Conservation (phyloP, 2,113 vertebrate genomes). For the Cranoglanis bouderius region DNA sequence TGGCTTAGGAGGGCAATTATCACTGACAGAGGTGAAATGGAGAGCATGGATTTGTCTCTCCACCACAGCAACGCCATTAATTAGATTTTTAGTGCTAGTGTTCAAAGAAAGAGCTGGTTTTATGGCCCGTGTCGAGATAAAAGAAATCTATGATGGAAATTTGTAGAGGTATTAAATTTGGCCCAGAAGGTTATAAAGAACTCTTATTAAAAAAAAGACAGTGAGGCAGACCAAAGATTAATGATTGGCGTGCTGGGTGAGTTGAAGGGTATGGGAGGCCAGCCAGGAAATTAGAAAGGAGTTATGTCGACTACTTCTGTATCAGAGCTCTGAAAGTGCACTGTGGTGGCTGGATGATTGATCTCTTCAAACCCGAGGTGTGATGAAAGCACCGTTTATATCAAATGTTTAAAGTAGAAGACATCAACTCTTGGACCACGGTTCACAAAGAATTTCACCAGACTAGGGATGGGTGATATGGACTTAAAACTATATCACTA, state of each 20-base stretch:
- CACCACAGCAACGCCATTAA: slow-evolving; percentile 51
- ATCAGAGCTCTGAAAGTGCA: background rate
- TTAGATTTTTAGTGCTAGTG: slow-evolving; percentile 58
- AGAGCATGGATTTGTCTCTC: slow-evolving; percentile 15
- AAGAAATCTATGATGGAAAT: slow-evolving; percentile 43
- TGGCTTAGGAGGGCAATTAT: background rate
- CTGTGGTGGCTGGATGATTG: background rate
- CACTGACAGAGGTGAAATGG: slow-evolving; percentile 15
- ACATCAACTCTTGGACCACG: background rate
- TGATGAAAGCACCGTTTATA: background rate
- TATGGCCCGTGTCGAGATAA: slow-evolving; percentile 52
- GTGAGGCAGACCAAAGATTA: background rate
- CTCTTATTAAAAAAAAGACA: slow-evolving; percentile 28
- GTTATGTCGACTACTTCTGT: background rate
- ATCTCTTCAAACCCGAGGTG: background rate
- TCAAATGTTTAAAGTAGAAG: background rate
- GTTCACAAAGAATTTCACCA: background rate
- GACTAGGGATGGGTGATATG: no score
- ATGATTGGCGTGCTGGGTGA: background rate
- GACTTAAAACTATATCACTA: no score
- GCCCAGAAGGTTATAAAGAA: background rate
- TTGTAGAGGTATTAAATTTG: slow-evolving; percentile 48
- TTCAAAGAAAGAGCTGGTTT: slow-evolving; percentile 41
- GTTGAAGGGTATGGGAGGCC: background rate
- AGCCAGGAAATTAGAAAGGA: background rate